Evolutionary conservation across 1,140 invertebrate genomes (phyloP).

Genomic region (Steinernema feltiae): DNA sequence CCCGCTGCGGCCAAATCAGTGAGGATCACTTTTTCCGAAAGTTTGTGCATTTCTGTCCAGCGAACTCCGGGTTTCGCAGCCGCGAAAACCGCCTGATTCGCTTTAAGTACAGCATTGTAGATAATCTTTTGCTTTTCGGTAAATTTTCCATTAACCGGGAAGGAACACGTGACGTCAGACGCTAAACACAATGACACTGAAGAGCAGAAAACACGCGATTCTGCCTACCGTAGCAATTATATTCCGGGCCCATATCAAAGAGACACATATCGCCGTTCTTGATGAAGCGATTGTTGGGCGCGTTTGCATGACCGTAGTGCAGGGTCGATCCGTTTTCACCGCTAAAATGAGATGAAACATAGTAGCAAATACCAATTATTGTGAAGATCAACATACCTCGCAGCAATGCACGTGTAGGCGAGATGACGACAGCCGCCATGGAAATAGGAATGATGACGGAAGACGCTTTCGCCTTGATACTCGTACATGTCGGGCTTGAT

Average conservation of each 20-base stretch:
- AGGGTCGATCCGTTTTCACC: slow-evolving; percentile 80
- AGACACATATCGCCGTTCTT: slow-evolving; percentile 82
- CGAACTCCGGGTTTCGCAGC: slow-evolving; percentile 75
- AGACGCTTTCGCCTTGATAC: slow-evolving; percentile 75
- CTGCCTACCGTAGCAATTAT: slow-evolving; percentile 74
- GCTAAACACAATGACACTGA: slow-evolving; percentile 59
- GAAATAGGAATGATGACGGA: slow-evolving; percentile 54
- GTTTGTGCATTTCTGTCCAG: slow-evolving; percentile 87
- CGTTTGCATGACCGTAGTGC: slow-evolving; percentile 93
- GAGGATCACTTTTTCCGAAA: slow-evolving; percentile 75
- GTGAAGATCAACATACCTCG: slow-evolving; percentile 26
- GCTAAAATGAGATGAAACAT: slow-evolving; percentile 59
- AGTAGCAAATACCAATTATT: too few relatives aligned
- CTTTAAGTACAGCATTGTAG: slow-evolving; percentile 83
- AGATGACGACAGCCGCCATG: slow-evolving; percentile 55
- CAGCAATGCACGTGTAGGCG: slow-evolving; percentile 57
- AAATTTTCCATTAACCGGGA: slow-evolving; percentile 90
- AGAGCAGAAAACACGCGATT: background rate
- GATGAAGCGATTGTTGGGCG: slow-evolving; percentile 77
- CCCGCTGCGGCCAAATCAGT: slow-evolving; percentile 70
- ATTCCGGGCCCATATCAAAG: slow-evolving; percentile 96
- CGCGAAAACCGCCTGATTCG: slow-evolving; percentile 75
- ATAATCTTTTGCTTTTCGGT: slow-evolving; percentile 82
- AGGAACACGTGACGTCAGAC: slow-evolving; percentile 92
- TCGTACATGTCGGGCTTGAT: slow-evolving; percentile 63